Conservation (phyloP, 2,797 vertebrate species). For the Halcyon badia region DNA sequence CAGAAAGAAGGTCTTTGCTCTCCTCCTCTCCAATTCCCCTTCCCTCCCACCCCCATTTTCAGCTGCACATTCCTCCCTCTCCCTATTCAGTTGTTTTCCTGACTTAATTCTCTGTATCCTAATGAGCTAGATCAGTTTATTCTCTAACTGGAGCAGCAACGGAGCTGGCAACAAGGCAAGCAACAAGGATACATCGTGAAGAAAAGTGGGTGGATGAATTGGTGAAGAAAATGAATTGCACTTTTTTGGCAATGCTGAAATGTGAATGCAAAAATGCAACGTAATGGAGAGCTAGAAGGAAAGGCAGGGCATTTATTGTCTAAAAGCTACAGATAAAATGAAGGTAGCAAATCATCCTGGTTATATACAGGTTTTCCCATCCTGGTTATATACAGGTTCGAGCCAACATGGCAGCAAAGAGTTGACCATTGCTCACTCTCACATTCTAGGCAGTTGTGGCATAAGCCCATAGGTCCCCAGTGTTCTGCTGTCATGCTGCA, state of each 20-base stretch:
- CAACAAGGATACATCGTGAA: not conserved
- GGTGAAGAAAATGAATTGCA: not conserved
- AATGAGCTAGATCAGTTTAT: not conserved
- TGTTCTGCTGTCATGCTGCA: not conserved
- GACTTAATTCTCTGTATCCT: not conserved
- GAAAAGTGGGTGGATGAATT: not conserved
- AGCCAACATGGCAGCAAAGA: not conserved
- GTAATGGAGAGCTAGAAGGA: not conserved
- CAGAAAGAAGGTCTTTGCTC: not conserved
- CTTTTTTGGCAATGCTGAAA: not conserved
- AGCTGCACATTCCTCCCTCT: not conserved
- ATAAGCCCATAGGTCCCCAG: not conserved
- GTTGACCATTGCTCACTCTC: not conserved
- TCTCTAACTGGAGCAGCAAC: not conserved
- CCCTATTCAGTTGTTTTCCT: not conserved
- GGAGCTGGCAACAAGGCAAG: not conserved
- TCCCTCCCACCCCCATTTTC: not conserved
- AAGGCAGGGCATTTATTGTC: rapidly evolving
- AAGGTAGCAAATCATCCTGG: not conserved
- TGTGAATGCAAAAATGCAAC: not conserved
- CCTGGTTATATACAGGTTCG: not conserved
- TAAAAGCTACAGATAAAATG: not conserved
- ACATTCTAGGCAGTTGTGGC: not conserved
- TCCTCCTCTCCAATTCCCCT: not conserved
- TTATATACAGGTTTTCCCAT: not conserved